phyloP scores from a whole-genome alignment of 2,113 vertebrate genomes.

The Dipodomys stephensi region DNA sequence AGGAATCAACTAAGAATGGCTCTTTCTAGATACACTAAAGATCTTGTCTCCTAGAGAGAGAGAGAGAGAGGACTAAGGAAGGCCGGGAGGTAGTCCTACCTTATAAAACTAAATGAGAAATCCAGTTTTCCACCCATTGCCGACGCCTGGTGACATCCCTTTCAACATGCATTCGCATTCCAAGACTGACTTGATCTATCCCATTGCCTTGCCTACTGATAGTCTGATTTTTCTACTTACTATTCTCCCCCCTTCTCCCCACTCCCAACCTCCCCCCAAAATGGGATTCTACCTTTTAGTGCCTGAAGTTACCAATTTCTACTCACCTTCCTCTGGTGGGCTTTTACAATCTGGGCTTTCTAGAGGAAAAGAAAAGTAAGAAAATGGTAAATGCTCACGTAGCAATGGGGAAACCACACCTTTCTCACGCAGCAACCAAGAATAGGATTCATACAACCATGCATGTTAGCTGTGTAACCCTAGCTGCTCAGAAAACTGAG shows the following conservation, averaged over 20 bases:
- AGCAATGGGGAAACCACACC: neutral
- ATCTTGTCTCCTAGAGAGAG: neutral
- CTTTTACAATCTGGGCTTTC: fast-evolving
- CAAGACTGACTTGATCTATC: conserved; percentile 2
- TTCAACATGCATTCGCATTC: neutral
- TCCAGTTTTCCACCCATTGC: neutral
- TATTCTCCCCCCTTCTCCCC: neutral
- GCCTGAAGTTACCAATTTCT: neutral
- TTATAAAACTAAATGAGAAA: neutral
- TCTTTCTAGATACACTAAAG: neutral
- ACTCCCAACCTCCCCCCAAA: neutral
- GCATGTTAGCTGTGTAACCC: too few species aligned
- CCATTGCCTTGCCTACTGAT: neutral
- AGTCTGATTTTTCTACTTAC: conserved; percentile 1
- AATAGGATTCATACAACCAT: neutral
- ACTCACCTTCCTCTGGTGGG: conserved; percentile 59
- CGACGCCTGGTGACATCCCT: neutral
- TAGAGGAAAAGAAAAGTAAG: conserved; percentile 48
- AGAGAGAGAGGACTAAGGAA: neutral
- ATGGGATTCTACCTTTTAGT: conserved; percentile 6
- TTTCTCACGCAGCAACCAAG: neutral
- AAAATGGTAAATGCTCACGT: neutral
- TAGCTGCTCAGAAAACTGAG: too few species aligned
- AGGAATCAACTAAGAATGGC: neutral
- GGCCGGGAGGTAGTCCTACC: neutral